Evolutionary conservation across 2,797 vertebrate species (phyloP), one percentile per base, ranked within the genome.

Genomic region (Perodicticus potto): DNA sequence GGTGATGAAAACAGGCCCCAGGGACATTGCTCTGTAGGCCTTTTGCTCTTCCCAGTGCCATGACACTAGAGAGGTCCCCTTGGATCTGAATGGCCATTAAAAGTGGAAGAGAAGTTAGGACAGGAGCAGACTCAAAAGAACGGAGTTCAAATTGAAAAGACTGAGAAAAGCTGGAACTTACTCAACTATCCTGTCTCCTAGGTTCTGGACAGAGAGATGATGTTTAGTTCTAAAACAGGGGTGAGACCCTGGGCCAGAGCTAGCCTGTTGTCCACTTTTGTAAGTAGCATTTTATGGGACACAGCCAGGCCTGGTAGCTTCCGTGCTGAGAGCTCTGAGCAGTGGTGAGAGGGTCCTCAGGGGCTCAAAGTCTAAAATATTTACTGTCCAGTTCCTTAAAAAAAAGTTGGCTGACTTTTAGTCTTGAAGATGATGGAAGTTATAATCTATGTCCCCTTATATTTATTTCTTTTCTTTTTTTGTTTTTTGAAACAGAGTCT

Each of bases 181-280:
- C 22, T 80, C 23, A 34, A 53, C 3, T n/a, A 29, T 27, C 34
- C n/a, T 27, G 16, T 77, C 49, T 78, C 29, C 63, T 37, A 86
- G 29, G 22, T 22, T 16, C 32, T 57, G 27, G 27, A 65, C 25
- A 53, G 43, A 69, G n/a, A 84, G 70, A 45, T 3, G 16, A 92
- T 37, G 20, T n/a, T 92, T 69, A 23, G 61, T 67, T 82, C 34
- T 27, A n/a, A 29, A 45, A 34, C 49, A 76, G 40, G 59, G n/a
- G 16, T 5, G 34, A 65, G n/a, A 27, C 9, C 7, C 0, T 1
- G 2, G 37, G 29, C 29, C 13, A 19, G 45, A 49, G 11, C 7
- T 5, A 25, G n/a, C 74, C 74, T 55, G 61, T 27, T 69, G 40
- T n/a, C 61, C 10, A n/a, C 1, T 37, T 89, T 67, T 65, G 74